Conservation (phyloP, 2,888 invertebrate species). For the Phortica magna region DNA sequence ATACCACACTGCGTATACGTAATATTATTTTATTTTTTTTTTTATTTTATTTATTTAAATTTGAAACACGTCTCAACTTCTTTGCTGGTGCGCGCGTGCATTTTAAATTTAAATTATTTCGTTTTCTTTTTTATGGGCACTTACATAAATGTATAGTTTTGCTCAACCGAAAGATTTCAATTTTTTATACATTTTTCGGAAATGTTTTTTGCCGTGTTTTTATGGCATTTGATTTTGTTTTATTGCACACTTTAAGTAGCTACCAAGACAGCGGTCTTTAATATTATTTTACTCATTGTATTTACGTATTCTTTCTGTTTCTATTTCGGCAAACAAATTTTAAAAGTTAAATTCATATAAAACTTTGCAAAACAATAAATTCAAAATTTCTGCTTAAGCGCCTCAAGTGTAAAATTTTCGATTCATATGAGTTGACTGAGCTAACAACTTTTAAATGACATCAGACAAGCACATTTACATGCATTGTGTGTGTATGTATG, state of each 20-base stretch:
- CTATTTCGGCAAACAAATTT: not conserved
- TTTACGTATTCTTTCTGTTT: not conserved
- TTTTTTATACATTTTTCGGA: not conserved
- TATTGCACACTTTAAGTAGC: slow-evolving; percentile 28
- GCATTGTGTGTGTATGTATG: not conserved
- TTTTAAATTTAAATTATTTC: slow-evolving; percentile 45
- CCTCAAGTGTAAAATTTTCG: slow-evolving; percentile 11
- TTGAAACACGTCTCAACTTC: slow-evolving; percentile 37
- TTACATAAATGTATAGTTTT: slow-evolving; percentile 18
- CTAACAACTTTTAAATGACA: slow-evolving; percentile 11
- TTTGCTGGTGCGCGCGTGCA: slow-evolving; percentile 46
- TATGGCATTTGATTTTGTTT: not conserved
- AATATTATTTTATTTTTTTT: slow-evolving; percentile 49
- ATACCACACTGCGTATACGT: slow-evolving; percentile 44
- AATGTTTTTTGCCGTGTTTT: not conserved
- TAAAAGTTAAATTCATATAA: not conserved
- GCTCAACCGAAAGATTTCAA: not conserved
- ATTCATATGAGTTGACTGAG: not conserved
- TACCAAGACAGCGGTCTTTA: too few relatives aligned
- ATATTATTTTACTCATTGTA: slow-evolving; percentile 41
- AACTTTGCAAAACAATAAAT: slow-evolving; percentile 5
- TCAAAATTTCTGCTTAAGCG: slow-evolving; percentile 18
- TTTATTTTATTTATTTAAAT: slow-evolving; percentile 35
- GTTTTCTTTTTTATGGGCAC: slow-evolving; percentile 8
- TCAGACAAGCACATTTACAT: not conserved